Base-by-base conservation (phyloP, 2,113 vertebrate genomes). In the Corythoichthys haematopterus region DNA sequence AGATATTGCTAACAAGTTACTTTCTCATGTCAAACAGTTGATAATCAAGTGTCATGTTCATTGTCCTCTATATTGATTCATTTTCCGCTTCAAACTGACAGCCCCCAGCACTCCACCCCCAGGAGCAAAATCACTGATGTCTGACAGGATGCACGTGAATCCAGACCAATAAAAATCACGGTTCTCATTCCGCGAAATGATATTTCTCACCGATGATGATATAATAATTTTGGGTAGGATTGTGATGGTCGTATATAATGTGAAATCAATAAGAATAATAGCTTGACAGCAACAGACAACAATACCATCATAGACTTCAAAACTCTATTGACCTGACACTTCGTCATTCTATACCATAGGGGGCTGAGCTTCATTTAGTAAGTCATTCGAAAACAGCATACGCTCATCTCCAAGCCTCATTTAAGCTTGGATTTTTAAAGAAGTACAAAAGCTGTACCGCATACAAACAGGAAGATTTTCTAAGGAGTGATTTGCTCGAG, bases 41-140 rank as follows among this genome's bases (percentile, higher is more conserved):
- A 77, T 77, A 71, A 75, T 72, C 68, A 35, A 50, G 6, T 74
- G 74, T 71, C 80, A 65, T 80, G 83, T 84, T 76, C 79, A 88
- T 86, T 0, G 76, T 91, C 86, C 66, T 16, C 20, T 20, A 2
- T 2, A 11, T 36, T 84, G 89, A 88, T 85, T 71, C 60, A 70
- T 81, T 84, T 80, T 70, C n/a, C n/a, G n/a, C n/a, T 66, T 70
- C 63, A 43, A 60, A 56, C 43, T 37, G n/a, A 12, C 36, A 4
- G 33, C 75, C 52, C 60, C 58, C 5, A 11, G 1, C 10, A 5
- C 5, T 11, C 28, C 10, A 1, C 28, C 62, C 43, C 33, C 10
- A 35, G 47, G 13, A 46, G 46, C 62, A 14, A 78, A n/a, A 77
- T 71, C 70, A n/a, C n/a, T n/a, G n/a, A n/a, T n/a, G n/a, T n/a